A percentile compares a stretch with the other conserved stretches of the same genome.
Evolutionary conservation across 2,113 vertebrate genomes (phyloP).

Genomic region (Dascyllus trimaculatus): DNA sequence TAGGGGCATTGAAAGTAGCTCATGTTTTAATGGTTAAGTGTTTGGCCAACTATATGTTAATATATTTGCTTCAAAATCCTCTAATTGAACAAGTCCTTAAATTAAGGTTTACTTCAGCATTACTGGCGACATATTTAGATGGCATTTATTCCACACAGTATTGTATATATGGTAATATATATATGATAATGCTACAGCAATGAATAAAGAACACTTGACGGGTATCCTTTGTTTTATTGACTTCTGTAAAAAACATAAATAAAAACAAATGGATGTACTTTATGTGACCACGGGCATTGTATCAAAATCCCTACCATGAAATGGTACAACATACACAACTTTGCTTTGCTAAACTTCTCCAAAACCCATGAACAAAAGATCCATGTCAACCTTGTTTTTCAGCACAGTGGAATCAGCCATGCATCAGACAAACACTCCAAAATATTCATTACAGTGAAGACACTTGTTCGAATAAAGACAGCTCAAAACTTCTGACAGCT

Average conservation of each 20-base stretch:
- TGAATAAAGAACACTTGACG: constrained; percentile 56
- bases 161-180: constrained; percentile 50
- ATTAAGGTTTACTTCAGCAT: constrained; percentile 44
- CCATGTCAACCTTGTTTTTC: no score
- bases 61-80: constrained; percentile 18
- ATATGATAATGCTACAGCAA: constrained; percentile 24
- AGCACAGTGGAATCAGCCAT: no score
- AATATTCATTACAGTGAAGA: constrained; percentile 26
- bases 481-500: constrained; percentile 29
- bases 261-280: constrained; percentile 26
- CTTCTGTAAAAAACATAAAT: constrained; percentile 47
- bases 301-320: constrained; percentile 24
- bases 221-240: constrained; percentile 51
- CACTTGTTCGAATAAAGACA: constrained; percentile 27
- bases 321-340: background rate
- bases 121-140: constrained; percentile 30
- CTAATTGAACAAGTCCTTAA: constrained; percentile 28
- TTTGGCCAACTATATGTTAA: constrained; percentile 22
- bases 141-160: constrained; percentile 40
- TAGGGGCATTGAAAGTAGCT: constrained; percentile 29
- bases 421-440: background rate
- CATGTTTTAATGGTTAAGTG: background rate
- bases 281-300: background rate
- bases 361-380: constrained; percentile 4
- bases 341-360: constrained; percentile 1